A percentile compares a stretch with the other conserved stretches of the same genome.
Conservation (phyloP, 2,113 vertebrate genomes). For the Cranoglanis bouderius region DNA sequence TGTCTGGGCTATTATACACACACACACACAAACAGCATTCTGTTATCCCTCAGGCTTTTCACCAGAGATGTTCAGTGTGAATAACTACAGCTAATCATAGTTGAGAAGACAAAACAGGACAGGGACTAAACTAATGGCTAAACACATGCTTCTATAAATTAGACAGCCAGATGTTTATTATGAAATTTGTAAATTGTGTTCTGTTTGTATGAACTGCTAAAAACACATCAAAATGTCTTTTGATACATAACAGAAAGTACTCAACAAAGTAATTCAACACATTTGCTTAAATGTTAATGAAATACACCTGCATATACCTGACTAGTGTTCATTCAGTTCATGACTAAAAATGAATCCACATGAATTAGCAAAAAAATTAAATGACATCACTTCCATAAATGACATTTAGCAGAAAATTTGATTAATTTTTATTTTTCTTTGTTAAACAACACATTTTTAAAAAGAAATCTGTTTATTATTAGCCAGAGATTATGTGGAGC, state of each 20-base stretch:
- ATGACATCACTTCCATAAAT: no score
- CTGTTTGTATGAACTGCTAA: neutral
- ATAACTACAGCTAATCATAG: neutral
- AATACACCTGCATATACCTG: neutral
- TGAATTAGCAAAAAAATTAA: neutral
- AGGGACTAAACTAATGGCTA: neutral
- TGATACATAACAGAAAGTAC: neutral
- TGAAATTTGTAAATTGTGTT: neutral
- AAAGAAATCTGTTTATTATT: neutral
- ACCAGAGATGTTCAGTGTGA: neutral
- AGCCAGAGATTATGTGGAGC: neutral
- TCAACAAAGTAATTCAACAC: neutral
- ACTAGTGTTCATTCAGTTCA: neutral
- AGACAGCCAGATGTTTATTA: neutral
- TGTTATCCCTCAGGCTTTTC: slow-evolving; percentile 7
- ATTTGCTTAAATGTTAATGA: neutral
- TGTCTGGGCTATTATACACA: neutral
- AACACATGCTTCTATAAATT: neutral
- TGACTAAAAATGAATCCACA: neutral
- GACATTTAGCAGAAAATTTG: no score
- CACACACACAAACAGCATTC: no score
- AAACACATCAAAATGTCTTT: neutral
- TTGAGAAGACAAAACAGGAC: neutral
- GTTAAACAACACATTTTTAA: neutral
- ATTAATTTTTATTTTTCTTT: no score